Percentiles rank a stretch among this genome's conserved stretches.
Conservation (phyloP, 2,888 invertebrate genomes). For the Neoaliturus tenellus region DNA sequence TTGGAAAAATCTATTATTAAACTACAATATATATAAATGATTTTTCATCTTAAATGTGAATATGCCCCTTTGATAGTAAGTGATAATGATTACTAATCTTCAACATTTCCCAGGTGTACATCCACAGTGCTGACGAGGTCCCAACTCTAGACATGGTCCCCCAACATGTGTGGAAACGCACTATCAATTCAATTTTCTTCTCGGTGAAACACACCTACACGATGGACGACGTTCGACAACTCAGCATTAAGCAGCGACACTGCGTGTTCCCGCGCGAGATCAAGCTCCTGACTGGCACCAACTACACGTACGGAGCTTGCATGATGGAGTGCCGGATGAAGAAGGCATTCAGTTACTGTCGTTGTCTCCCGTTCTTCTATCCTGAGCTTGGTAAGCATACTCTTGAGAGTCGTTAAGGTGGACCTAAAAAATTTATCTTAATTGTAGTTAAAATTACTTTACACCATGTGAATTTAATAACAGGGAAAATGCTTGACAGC, state of each 20-base stretch:
- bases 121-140: conserved; percentile 82
- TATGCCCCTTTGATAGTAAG: too few species aligned
- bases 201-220: conserved; percentile 87
- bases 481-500: too few species aligned
- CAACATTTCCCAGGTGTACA: conserved; percentile 75
- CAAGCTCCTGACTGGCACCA: conserved; percentile 76
- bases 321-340: conserved; percentile 85
- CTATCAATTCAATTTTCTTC: conserved; percentile 78
- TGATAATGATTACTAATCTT: too few species aligned
- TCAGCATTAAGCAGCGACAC: conserved; percentile 81
- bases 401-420: too few species aligned
- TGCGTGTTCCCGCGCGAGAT: conserved; percentile 85
- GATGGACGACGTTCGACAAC: conserved; percentile 82
- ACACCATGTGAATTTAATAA: too few species aligned
- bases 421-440: too few species aligned
- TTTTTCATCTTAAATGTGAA: too few species aligned
- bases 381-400: conserved; percentile 74
- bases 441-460: too few species aligned
- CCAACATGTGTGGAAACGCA: conserved; percentile 82
- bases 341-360: conserved; percentile 78
- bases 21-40: too few species aligned
- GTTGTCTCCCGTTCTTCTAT: conserved; percentile 85
- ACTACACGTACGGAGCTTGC: conserved; percentile 83
- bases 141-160: conserved; percentile 82
- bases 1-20: too few species aligned